Evolutionary conservation across 2,113 vertebrate species (phyloP), one percentile per base, ranked within the genome.

Genomic region (Ailuropoda melanoleuca): DNA sequence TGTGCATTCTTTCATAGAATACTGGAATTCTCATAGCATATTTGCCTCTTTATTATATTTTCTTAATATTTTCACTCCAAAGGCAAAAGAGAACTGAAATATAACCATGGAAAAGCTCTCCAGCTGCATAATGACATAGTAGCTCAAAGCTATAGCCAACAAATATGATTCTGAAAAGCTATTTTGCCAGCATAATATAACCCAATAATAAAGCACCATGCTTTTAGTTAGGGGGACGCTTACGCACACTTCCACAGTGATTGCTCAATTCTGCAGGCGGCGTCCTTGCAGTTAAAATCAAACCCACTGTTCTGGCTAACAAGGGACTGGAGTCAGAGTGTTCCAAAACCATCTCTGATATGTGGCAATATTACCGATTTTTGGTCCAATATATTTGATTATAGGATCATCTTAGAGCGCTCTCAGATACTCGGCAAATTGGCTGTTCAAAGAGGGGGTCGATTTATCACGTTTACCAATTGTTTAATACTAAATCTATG

Each of bases 231-330:
- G 78, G 19, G 50, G 56, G 55, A 56, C 6, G 2, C 50, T 48
- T 58, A 18, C 0, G 8, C 4, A 18, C 6, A 4, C n/a, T 23
- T 19, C 0, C 19, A 9, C 6, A 4, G 2, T 1, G 37, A 34
- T 8, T 18, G 48, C 39, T 77, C 14, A 0, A 0, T 8, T 21
- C 19, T 43, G 24, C 3, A 64, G 29, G 68, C 37, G 29, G 37
- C 37, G 12, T 18, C 6, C 17, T 8, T 46, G 66, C 55, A 1
- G 31, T 17, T 26, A 58, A 66, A 58, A 77, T 50, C 60, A 34
- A 66, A 37, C 48, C 34, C 14, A 8, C 31, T 3, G 12, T 23
- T 66, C 24, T 5, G 0, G 6, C 34, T 60, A 5, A 39, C 10
- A 11, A 53, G 50, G 50, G 88, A 15, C 1, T 2, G 39, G 31